Percentiles rank a stretch among this genome's conserved stretches.
Conservation (phyloP, 2,113 vertebrate genomes). For the Phocoena phocoena region DNA sequence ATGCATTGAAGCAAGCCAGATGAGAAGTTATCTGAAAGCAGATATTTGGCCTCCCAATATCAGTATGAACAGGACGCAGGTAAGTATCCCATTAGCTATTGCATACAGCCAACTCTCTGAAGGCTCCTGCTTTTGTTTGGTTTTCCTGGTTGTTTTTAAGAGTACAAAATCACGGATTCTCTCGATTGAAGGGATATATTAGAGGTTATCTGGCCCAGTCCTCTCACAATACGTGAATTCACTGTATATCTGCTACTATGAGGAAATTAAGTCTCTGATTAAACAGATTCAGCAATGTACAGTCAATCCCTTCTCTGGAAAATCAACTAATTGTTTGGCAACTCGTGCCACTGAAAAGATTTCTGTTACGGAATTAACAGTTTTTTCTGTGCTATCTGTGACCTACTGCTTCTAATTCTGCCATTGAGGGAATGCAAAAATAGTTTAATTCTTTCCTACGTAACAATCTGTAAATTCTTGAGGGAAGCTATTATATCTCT, state of each 20-base stretch:
- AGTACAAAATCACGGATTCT: neutral
- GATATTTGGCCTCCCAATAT: neutral
- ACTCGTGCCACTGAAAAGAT: neutral
- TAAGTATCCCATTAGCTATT: neutral
- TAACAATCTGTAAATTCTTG: neutral
- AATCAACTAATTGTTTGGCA: neutral
- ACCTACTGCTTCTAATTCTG: neutral
- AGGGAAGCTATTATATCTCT: neutral
- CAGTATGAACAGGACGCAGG: neutral
- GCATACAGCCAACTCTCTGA: neutral
- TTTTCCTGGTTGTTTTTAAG: neutral
- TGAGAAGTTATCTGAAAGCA: neutral
- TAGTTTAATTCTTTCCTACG: neutral
- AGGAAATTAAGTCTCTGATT: slow-evolving; percentile 2
- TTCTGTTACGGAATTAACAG: neutral
- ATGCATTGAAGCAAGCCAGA: neutral
- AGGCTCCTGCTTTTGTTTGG: neutral
- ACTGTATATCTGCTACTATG: neutral
- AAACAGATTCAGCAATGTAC: neutral
- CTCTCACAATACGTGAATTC: neutral
- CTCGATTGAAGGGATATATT: neutral
- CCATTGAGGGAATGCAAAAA: neutral
- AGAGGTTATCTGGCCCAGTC: neutral
- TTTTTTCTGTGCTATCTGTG: neutral
- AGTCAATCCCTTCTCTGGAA: neutral